A percentile compares a stretch with the other conserved stretches of the same genome.
Evolutionary conservation across 2,797 vertebrate genomes (phyloP).

Genomic region (Nasua narica): DNA sequence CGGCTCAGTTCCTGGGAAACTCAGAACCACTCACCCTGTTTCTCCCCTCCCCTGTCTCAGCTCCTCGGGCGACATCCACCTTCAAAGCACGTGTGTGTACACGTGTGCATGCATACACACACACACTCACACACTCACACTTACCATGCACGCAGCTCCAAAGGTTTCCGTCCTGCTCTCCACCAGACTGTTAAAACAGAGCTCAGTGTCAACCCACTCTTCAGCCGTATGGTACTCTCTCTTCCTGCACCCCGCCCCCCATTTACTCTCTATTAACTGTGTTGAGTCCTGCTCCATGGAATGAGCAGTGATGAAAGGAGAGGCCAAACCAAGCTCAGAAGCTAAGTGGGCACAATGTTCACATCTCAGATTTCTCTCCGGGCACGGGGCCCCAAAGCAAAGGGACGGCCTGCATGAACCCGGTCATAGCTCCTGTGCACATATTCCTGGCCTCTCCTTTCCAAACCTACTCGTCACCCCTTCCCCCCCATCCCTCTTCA

Average conservation of each 20-base stretch:
- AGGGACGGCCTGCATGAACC: background rate
- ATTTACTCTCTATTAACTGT: background rate
- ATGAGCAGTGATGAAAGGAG: background rate
- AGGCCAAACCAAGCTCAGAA: background rate
- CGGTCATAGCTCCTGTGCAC: background rate
- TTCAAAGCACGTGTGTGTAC: background rate
- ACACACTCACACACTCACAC: background rate
- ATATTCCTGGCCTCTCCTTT: background rate
- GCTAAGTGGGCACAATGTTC: background rate
- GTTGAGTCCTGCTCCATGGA: background rate
- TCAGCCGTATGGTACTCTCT: background rate
- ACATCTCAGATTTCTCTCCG: background rate
- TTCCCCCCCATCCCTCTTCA: background rate
- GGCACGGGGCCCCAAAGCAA: background rate
- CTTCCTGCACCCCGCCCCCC: background rate
- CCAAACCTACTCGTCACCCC: background rate
- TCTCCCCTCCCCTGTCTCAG: background rate
- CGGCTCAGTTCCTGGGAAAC: background rate
- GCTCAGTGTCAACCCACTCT: background rate
- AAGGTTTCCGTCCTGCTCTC: background rate
- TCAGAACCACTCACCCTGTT: background rate
- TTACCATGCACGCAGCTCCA: background rate
- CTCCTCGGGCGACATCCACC: background rate
- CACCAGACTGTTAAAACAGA: background rate
- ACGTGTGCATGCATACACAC: accelerated